Evolutionary conservation across 2,113 vertebrate genomes (phyloP).

Genomic region (Cryptoleucopteryx plumbea): DNA sequence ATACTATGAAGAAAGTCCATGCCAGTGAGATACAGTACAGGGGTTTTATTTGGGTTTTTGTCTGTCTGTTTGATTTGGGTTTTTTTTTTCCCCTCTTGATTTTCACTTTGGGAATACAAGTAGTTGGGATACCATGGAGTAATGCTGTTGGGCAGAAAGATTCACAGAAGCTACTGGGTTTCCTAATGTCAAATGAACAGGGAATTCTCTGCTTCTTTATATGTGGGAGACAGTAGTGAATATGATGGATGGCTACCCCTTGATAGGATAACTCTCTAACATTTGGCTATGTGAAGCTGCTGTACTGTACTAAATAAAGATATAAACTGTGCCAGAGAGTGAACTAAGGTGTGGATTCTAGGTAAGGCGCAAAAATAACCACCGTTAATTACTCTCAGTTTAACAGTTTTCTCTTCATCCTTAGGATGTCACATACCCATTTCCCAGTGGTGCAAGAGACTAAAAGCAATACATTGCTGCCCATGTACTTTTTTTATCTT

Average conservation of each 20-base stretch:
- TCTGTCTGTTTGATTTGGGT: too few species aligned
- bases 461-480: neutral
- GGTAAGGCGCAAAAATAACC: neutral
- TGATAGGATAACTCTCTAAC: neutral
- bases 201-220: neutral
- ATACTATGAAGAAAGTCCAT: neutral
- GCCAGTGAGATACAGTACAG: too few species aligned
- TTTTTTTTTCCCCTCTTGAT: neutral
- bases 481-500: neutral
- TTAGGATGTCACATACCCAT: neutral
- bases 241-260: neutral
- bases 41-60: neutral
- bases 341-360: neutral
- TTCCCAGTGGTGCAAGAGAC: neutral
- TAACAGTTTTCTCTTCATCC: neutral
- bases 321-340: neutral
- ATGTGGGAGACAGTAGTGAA: neutral
- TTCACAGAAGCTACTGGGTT: neutral
- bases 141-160: neutral
- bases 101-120: neutral
- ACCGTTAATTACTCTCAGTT: neutral
- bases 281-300: neutral
- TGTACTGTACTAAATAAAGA: neutral
- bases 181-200: neutral
- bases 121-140: neutral